Evolutionary conservation across 2,888 invertebrate species (phyloP).

Genomic region (Scaptodrosophila latifasciaeformis): DNA sequence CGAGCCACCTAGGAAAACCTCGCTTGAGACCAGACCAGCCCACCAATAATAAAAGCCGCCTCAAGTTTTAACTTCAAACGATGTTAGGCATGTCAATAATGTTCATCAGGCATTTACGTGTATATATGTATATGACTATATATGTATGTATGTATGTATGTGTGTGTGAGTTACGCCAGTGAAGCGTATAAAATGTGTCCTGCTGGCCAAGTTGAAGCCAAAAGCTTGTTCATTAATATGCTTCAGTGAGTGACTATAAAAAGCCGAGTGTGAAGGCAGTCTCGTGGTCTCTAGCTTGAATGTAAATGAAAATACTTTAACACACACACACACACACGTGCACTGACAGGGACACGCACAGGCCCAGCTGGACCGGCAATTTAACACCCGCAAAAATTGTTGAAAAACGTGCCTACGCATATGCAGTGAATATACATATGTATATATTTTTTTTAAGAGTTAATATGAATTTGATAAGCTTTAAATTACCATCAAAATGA

Average conservation of each 20-base stretch:
- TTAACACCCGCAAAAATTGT: slow-evolving; percentile 43
- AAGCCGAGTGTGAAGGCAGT: no score
- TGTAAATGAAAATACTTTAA: neutral
- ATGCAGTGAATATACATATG: no score
- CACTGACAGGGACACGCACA: slow-evolving; percentile 13
- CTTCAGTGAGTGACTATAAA: no score
- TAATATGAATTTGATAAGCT: no score
- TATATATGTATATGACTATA: no score
- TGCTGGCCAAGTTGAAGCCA: neutral
- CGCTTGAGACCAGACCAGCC: no score
- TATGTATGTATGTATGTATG: slow-evolving; percentile 18
- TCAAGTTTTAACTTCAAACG: slow-evolving; percentile 37
- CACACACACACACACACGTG: slow-evolving; percentile 10
- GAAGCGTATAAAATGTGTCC: slow-evolving; percentile 2
- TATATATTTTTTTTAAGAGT: no score
- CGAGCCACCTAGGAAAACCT: neutral
- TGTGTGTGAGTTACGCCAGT: slow-evolving; percentile 19
- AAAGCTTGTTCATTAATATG: slow-evolving; percentile 51
- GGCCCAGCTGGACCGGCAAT: slow-evolving; percentile 16
- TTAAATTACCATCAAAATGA: no score
- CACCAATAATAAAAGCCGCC: neutral
- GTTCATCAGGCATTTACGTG: slow-evolving; percentile 27
- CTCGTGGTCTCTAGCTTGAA: no score
- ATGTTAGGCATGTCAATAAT: slow-evolving; percentile 64
- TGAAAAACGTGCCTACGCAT: slow-evolving; percentile 7